Percentiles rank a stretch among this genome's conserved stretches.
phyloP scores from a whole-genome alignment of 2,113 vertebrate species.

The Neofelis nebulosa region DNA sequence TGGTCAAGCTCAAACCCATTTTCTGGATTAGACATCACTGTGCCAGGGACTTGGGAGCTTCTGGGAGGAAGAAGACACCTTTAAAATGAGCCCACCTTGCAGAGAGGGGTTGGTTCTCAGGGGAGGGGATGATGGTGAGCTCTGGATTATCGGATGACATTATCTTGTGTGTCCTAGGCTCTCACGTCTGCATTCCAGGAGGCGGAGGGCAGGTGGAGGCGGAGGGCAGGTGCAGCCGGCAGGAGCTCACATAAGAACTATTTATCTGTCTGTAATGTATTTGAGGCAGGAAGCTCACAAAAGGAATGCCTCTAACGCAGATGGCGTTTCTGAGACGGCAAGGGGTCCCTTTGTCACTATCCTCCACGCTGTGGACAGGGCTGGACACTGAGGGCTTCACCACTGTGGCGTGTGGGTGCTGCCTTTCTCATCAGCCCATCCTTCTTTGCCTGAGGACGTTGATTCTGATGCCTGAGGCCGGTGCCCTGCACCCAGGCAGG shows the following conservation, averaged over 20 bases:
- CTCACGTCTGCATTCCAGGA: not conserved
- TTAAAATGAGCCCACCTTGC: not conserved
- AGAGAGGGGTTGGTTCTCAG: not conserved
- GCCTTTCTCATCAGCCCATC: not conserved
- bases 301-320: too few relatives aligned
- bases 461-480: not conserved
- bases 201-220: not conserved
- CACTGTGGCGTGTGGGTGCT: too few relatives aligned
- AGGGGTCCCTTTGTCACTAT: not conserved
- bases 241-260: not conserved
- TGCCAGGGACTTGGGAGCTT: too few relatives aligned
- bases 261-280: too few relatives aligned
- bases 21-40: not conserved
- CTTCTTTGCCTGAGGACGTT: not conserved
- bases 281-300: not conserved
- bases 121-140: not conserved
- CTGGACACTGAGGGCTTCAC: not conserved
- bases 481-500: not conserved
- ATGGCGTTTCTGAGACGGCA: not conserved
- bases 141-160: not conserved
- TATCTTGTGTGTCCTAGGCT: fast-evolving
- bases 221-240: fast-evolving
- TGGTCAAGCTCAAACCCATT: not conserved
- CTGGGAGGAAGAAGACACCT: not conserved
- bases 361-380: not conserved